Evolutionary conservation across 2,113 vertebrate genomes (phyloP).

Genomic region (Rynchops niger): DNA sequence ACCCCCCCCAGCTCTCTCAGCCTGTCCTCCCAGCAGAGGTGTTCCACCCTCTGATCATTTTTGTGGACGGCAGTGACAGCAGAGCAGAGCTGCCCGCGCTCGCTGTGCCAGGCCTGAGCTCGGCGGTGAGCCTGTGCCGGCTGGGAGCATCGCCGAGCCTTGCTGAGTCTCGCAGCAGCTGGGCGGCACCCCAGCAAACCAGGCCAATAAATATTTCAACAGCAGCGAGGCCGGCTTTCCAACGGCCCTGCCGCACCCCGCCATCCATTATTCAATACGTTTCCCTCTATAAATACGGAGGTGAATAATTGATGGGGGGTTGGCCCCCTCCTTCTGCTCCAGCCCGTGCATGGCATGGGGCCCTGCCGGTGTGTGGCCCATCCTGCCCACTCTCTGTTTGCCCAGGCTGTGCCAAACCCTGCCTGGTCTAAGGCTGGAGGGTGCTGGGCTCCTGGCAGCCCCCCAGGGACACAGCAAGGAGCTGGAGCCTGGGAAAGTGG

Average conservation of each 20-base stretch:
- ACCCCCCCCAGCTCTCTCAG: background rate
- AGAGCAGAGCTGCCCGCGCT: background rate
- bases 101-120: accelerated
- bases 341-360: accelerated
- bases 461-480: accelerated
- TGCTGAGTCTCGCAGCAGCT: accelerated
- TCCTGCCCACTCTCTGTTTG: background rate
- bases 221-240: background rate
- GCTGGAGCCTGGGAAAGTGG: accelerated
- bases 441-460: background rate
- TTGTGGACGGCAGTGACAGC: background rate
- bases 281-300: slow-evolving; percentile 33
- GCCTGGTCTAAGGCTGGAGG: background rate
- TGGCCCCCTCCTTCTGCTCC: background rate
- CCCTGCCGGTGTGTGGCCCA: accelerated
- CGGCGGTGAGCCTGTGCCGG: accelerated
- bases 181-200: background rate
- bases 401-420: background rate
- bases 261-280: slow-evolving; percentile 1
- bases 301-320: slow-evolving; percentile 48
- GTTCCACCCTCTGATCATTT: accelerated
- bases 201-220: slow-evolving; percentile 11
- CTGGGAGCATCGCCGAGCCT: accelerated
- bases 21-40: background rate
- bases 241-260: accelerated